Conservation (phyloP, 2,888 invertebrate species). For the Chironomus riparius region DNA sequence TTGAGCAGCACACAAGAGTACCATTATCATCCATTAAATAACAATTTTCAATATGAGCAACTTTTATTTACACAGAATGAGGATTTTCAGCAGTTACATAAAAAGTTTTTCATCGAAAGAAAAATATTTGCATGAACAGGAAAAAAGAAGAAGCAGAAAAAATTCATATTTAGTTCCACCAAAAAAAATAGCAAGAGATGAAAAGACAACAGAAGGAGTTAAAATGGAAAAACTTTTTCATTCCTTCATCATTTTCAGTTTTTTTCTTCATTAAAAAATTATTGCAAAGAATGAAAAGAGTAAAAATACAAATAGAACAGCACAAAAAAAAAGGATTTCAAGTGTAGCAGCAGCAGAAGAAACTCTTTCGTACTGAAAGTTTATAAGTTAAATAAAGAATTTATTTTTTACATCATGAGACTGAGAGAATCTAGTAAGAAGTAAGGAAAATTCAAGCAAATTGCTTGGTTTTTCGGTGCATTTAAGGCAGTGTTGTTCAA, state of each 20-base stretch:
- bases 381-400: constrained; percentile 8
- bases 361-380: neutral
- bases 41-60: constrained; percentile 4
- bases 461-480: too few relatives aligned
- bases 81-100: neutral
- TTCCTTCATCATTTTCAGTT: too few relatives aligned
- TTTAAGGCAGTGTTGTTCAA: too few relatives aligned
- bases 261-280: too few relatives aligned
- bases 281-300: too few relatives aligned
- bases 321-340: too few relatives aligned
- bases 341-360: neutral
- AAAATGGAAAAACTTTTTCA: too few relatives aligned
- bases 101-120: neutral
- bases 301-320: too few relatives aligned
- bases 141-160: too few relatives aligned
- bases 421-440: too few relatives aligned
- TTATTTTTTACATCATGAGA: neutral
- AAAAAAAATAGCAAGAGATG: neutral
- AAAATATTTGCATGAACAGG: neutral
- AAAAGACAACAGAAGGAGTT: too few relatives aligned
- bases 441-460: too few relatives aligned
- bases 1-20: neutral
- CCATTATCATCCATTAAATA: constrained; percentile 10
- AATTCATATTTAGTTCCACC: neutral
- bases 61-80: neutral